These are phyloP conservation scores for Drosophila sp. DNA, from an alignment of 1,140 invertebrate genomes.

Conservation along the genomic window DNA sequence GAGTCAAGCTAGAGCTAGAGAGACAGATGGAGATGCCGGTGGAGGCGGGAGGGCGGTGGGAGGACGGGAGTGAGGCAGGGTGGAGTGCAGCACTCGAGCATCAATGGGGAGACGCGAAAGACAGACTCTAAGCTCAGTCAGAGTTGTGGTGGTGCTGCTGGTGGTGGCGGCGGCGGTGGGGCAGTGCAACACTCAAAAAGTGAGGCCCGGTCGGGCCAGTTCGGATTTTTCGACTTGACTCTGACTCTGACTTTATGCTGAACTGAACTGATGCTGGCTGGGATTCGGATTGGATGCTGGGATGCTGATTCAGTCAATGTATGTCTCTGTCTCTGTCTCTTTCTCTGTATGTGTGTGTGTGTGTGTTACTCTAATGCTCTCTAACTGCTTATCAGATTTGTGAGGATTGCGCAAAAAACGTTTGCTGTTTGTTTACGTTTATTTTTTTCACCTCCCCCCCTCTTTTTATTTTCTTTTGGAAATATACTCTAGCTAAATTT, in stretches of 20 bases:
- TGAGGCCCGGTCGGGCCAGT: conserved; percentile 61
- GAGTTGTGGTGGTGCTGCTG: background rate
- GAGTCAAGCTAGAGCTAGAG: background rate
- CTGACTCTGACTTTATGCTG: conserved; percentile 27
- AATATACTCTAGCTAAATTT: conserved; percentile 2
- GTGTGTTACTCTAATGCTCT: conserved; percentile 67
- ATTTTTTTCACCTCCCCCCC: conserved; percentile 5
- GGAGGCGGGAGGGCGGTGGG: conserved; percentile 6
- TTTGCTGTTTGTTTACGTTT: conserved; percentile 52
- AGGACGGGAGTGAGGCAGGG: conserved; percentile 18
- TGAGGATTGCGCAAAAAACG: conserved; percentile 71
- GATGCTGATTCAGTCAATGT: conserved; percentile 37
- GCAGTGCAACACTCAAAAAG: conserved; percentile 60
- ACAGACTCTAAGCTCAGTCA: conserved; percentile 55
- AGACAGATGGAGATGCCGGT: no score
- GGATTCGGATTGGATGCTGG: conserved; percentile 20
- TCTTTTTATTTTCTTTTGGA: conserved; percentile 20
- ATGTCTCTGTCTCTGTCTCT: conserved; percentile 39
- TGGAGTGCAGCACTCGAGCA: conserved; percentile 33
- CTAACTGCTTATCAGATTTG: conserved; percentile 79
- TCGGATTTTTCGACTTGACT: conserved; percentile 60
- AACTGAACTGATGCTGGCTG: conserved; percentile 29
- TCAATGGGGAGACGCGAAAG: conserved; percentile 23
- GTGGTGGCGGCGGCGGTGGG: background rate
- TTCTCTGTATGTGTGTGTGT: conserved; percentile 40